Evolutionary conservation across 92 coral and sea anemone genomes (phyloP).

Genomic region (Palythoa grandis): DNA sequence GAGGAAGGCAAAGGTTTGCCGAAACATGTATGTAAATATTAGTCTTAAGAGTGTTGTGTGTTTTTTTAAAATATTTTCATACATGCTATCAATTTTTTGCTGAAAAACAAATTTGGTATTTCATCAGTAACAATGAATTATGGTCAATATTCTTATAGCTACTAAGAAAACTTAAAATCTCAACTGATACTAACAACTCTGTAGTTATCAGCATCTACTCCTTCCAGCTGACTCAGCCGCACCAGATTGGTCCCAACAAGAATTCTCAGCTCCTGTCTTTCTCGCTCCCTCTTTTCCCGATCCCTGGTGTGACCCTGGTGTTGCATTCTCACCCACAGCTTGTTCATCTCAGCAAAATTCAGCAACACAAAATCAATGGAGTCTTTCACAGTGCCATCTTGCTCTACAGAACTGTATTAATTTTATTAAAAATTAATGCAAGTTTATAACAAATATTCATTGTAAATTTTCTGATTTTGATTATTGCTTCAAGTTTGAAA

Average conservation of each 20-base stretch:
- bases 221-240: conserved; percentile 94
- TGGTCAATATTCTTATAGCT: too few species aligned
- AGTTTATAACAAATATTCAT: too few species aligned
- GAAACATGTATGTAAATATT: too few species aligned
- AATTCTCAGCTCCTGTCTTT: conserved; percentile 93
- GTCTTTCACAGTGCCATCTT: conserved; percentile 91
- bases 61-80: too few species aligned
- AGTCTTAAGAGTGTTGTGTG: too few species aligned
- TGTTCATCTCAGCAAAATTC: conserved; percentile 98
- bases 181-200: conserved; percentile 59
- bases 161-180: neutral
- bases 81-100: too few species aligned
- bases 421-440: neutral
- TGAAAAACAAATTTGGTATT: too few species aligned
- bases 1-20: too few species aligned
- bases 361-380: conserved; percentile 88
- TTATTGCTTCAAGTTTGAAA: too few species aligned
- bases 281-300: conserved; percentile 86
- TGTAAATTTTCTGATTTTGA: too few species aligned
- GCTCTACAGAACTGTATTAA: conserved; percentile 60
- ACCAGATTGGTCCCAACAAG: conserved; percentile 97
- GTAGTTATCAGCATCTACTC: conserved; percentile 82
- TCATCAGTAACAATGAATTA: too few species aligned
- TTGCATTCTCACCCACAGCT: conserved; percentile 97
- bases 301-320: conserved; percentile 98